Conservation (phyloP, 2,888 invertebrate genomes). For the Cryptops parisi region DNA sequence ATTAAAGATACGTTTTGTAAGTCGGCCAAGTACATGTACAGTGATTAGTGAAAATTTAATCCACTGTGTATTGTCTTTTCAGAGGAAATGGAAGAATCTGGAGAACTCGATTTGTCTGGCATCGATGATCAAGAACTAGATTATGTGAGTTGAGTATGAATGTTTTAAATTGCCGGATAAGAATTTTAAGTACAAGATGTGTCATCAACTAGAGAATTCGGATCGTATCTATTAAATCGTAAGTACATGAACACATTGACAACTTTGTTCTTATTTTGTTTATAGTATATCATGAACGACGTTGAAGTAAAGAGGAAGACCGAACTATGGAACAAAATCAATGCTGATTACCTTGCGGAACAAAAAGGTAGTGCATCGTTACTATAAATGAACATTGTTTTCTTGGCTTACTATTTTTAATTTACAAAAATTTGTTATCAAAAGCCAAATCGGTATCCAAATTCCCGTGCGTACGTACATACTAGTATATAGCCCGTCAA, state of each 20-base stretch:
- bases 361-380: conserved; percentile 46
- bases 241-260: no score
- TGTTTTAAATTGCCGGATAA: conserved; percentile 7
- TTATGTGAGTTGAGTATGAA: conserved; percentile 31
- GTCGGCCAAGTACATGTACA: no score
- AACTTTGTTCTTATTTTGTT: conserved; percentile 14
- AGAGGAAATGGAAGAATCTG: conserved; percentile 23
- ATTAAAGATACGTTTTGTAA: no score
- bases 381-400: background rate
- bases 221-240: no score
- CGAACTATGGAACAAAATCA: conserved; percentile 70
- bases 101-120: conserved; percentile 49
- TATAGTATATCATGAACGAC: conserved; percentile 57
- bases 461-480: no score
- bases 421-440: no score
- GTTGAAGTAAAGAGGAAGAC: conserved; percentile 69
- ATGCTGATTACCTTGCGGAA: conserved; percentile 70
- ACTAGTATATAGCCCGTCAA: no score
- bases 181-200: background rate
- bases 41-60: no score
- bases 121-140: conserved; percentile 84
- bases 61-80: no score
- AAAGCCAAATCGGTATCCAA: no score
- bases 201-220: no score
- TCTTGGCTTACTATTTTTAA: no score